Evolutionary conservation across 2,113 vertebrate genomes (phyloP), one percentile per base, ranked within the genome.

Genomic region (Pionites leucogaster): DNA sequence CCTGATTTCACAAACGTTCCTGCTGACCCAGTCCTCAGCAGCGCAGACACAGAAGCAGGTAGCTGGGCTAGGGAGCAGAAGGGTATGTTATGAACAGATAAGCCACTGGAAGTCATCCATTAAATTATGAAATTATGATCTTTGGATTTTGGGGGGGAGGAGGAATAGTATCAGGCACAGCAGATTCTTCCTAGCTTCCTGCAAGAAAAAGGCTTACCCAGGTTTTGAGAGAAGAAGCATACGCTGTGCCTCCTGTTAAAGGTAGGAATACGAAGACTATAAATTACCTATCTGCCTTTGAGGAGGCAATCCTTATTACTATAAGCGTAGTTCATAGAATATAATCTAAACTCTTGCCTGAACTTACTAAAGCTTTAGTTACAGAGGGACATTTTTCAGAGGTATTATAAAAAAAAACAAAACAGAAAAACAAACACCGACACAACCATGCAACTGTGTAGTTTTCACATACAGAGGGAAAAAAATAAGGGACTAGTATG

Each of bases 1-100:
- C 91, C 77, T 62, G 19, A 90, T 83, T 90, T 92, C 82, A 90
- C 82, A 86, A 83, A 86, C 24, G 79, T 14, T 80, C 44, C 10
- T 0, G 10, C 80, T 88, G 90, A 76, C 92, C 90, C 37, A 46
- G 59, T 22, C 53, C 59, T 71, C 27, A 80, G 59, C 75, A 60
- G 78, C 0, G 1, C 78, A 71, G 85, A 42, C 0, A 0, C 1
- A 65, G 75, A 55, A 62, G 63, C 59, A 72, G 68, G 46, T 81
- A 86, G 71, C n/a, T 50, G 79, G 49, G 59, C 59, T 74, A 63
- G 25, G 41, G 19, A 82, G 76, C 49, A 86, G 75, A 52, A 90
- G 44, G n/a, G n/a, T 52, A 13, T 44, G 47, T 47, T 72, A 85
- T 23, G 70, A 86, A 82, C 23, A 63, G 79, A 77, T 50, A 94